phyloP scores from a whole-genome alignment of 2,797 vertebrate species.

The Odontamblyopus lacepedii region DNA sequence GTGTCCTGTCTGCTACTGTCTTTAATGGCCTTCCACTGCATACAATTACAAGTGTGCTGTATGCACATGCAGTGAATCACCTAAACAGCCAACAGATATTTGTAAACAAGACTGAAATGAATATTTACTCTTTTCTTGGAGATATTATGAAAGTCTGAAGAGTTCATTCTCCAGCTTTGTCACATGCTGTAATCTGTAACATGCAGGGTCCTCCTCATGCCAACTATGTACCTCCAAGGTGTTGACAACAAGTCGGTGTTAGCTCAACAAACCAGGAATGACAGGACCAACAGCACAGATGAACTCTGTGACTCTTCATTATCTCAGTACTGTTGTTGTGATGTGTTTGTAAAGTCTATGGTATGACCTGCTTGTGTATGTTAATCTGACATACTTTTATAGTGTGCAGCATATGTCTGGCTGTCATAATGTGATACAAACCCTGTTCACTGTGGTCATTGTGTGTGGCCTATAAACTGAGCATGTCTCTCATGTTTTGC shows the following conservation, averaged over 20 bases:
- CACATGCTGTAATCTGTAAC: background rate
- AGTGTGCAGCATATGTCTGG: background rate
- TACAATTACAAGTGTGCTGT: background rate
- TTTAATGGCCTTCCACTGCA: background rate
- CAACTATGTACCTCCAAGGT: background rate
- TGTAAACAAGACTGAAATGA: background rate
- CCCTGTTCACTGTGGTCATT: background rate
- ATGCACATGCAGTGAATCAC: background rate
- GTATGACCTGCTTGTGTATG: background rate
- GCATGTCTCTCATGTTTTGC: conserved; percentile 16
- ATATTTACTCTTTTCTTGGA: no score
- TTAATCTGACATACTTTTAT: conserved; percentile 6
- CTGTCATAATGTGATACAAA: background rate
- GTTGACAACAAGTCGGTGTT: background rate
- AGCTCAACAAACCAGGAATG: conserved; percentile 5
- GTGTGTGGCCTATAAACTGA: conserved; percentile 12
- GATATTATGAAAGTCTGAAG: background rate
- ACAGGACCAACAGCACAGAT: background rate
- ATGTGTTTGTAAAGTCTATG: background rate
- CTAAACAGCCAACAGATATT: background rate
- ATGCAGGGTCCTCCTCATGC: background rate
- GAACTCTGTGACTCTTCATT: conserved; percentile 1
- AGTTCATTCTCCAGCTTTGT: background rate
- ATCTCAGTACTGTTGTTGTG: background rate
- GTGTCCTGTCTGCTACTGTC: background rate